Evolutionary conservation across 2,797 vertebrate species (phyloP), one percentile per base, ranked within the genome.

Genomic region (Fistularia tabacaria): DNA sequence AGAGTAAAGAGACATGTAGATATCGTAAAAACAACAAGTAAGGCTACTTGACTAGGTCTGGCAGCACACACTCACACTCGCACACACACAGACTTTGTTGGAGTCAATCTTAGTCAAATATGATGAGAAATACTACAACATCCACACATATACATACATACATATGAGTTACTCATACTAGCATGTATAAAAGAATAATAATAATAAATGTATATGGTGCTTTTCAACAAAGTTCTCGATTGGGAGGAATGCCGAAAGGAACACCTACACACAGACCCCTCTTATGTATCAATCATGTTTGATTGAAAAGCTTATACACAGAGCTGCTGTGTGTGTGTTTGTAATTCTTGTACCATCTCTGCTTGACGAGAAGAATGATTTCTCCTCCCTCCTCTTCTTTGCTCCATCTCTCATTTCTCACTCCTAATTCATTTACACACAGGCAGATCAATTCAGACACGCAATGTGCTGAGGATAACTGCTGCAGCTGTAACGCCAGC

Each of bases 321-420:
- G 25, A 25, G 25, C 25, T 25, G 25, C 25, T 25, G 25, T 52
- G 52, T 38, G 15, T 25, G 14, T 49, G 37, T 46, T 47, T 46
- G 45, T 68, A 11, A 38, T 15, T n/a, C 46, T 46, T 53, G 54
- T 73, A 73, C 69, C 69, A 54, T 76, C 68, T 46, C 39, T 11
- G 57, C 65, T 77, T 67, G 70, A 80, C 76, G 65, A 80, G 57
- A 51, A 70, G 63, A 71, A 76, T 81, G 49, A 81, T 79, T 60
- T 45, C 68, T 76, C 46, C 69, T 73, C 64, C 53, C 49, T 56
- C 46, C 52, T 25, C 45, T 53, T 48, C 46, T 53, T 64, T 62
- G 42, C 57, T 66, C 59, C 61, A 56, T 69, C 68, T 59, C 54
- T 80, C 61, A 73, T 81, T 73, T 81, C 64, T 73, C 67, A 57